phyloP scores from a whole-genome alignment of 37 sponge, comb jelly and placozoan genomes.

The Haliclona indistincta region DNA sequence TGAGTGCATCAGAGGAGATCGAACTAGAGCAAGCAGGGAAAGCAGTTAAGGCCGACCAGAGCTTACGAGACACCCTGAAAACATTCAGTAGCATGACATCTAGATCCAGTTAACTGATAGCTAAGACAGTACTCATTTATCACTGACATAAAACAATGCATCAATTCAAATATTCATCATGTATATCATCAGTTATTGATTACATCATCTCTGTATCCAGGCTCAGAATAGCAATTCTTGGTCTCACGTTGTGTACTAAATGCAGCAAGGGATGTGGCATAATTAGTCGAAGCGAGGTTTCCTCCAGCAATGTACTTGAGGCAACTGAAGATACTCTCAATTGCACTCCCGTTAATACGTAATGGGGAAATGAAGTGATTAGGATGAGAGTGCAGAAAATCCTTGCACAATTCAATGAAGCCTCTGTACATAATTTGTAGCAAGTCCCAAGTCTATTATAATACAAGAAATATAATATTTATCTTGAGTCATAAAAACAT shows the following conservation, averaged over 20 bases:
- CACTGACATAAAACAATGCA: too few species aligned
- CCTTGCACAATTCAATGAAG: constrained; percentile 17
- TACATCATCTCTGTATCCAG: too few species aligned
- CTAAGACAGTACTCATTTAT: too few species aligned
- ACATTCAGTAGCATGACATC: constrained; percentile 9
- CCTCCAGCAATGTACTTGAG: constrained; percentile 33
- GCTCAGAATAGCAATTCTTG: too few species aligned
- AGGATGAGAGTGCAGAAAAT: constrained; percentile 17
- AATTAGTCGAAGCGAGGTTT: constrained; percentile 26
- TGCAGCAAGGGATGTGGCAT: constrained; percentile 12
- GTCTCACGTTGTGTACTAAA: neutral
- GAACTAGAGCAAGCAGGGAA: constrained; percentile 18
- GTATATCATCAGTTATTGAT: too few species aligned
- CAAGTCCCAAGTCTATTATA: constrained; percentile 25
- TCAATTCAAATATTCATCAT: too few species aligned
- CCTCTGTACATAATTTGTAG: constrained; percentile 20
- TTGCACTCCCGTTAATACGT: constrained; percentile 7
- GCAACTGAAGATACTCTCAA: constrained; percentile 26
- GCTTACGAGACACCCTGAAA: constrained; percentile 4
- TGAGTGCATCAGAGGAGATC: constrained; percentile 1
- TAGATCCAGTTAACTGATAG: too few species aligned
- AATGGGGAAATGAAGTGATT: constrained; percentile 4
- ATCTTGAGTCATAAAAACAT: neutral
- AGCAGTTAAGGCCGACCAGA: constrained; percentile 5
- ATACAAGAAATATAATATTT: neutral